Percentiles rank a stretch among this genome's conserved stretches.
Evolutionary conservation across 2,888 invertebrate genomes (phyloP).

Genomic region (Dendrolimus pini): DNA sequence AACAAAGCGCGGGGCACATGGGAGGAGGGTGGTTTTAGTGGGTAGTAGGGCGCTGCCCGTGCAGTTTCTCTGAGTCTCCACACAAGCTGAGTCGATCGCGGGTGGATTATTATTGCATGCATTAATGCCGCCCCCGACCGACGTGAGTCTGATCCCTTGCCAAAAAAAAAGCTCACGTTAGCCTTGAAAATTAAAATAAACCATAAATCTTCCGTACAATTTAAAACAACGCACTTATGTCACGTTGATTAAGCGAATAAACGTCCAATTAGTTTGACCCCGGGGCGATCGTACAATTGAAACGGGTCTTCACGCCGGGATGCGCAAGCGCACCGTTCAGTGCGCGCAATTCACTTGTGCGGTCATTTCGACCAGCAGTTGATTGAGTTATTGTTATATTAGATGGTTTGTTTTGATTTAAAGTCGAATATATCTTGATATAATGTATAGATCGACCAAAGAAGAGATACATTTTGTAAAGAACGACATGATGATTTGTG

Average conservation of each 20-base stretch:
- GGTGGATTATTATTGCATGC: too few species aligned
- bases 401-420: neutral
- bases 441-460: too few species aligned
- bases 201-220: neutral
- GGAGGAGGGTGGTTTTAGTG: too few species aligned
- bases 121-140: too few species aligned
- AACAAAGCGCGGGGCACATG: too few species aligned
- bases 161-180: too few species aligned
- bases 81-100: too few species aligned
- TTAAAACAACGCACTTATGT: conserved; percentile 5
- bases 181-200: neutral
- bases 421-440: neutral
- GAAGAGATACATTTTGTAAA: too few species aligned
- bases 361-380: neutral
- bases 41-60: too few species aligned
- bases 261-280: conserved; percentile 30
- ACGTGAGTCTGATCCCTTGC: too few species aligned
- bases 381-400: neutral
- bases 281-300: conserved; percentile 32
- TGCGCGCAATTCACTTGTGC: neutral
- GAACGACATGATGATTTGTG: too few species aligned
- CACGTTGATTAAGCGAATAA: conserved; percentile 17
- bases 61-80: too few species aligned
- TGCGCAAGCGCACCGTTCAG: conserved; percentile 20
- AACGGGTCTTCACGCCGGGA: conserved; percentile 7